Evolutionary conservation across 2,113 vertebrate genomes (phyloP).

Genomic region (Phasianus colchicus): DNA sequence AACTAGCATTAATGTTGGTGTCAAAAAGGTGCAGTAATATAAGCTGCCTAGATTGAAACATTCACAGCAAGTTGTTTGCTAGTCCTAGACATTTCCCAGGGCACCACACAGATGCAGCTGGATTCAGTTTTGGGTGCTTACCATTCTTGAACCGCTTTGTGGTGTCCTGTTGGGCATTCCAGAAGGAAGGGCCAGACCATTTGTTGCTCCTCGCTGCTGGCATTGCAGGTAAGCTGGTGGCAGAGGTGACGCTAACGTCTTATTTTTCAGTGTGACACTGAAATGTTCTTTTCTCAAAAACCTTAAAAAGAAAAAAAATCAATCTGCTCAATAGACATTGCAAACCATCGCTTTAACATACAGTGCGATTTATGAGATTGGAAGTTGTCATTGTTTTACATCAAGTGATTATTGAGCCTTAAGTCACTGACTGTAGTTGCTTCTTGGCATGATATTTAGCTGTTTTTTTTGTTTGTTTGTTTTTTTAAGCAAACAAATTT

Average conservation of each 20-base stretch:
- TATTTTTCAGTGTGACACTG: not conserved
- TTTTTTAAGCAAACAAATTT: not conserved
- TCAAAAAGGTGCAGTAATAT: not conserved
- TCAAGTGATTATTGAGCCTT: not conserved
- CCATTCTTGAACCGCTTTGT: accelerated
- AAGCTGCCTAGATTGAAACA: not conserved
- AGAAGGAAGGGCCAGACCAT: not conserved
- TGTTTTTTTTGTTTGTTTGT: too few relatives aligned
- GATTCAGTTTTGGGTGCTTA: not conserved
- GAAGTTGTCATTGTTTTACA: not conserved
- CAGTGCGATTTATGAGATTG: not conserved
- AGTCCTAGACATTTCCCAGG: not conserved
- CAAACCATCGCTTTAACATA: not conserved
- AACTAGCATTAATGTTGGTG: not conserved
- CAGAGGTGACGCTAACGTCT: not conserved
- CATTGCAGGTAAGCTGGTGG: not conserved
- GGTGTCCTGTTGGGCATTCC: accelerated
- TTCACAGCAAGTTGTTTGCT: accelerated
- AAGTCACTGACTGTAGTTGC: accelerated
- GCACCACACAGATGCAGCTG: not conserved
- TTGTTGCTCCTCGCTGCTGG: not conserved
- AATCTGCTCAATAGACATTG: not conserved
- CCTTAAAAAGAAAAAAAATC: not conserved
- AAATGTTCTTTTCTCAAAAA: not conserved
- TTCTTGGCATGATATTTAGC: not conserved